These are phyloP conservation scores for Blennius ocellaris DNA, from an alignment of 2,113 vertebrate genomes.

Conservation along the genomic window DNA sequence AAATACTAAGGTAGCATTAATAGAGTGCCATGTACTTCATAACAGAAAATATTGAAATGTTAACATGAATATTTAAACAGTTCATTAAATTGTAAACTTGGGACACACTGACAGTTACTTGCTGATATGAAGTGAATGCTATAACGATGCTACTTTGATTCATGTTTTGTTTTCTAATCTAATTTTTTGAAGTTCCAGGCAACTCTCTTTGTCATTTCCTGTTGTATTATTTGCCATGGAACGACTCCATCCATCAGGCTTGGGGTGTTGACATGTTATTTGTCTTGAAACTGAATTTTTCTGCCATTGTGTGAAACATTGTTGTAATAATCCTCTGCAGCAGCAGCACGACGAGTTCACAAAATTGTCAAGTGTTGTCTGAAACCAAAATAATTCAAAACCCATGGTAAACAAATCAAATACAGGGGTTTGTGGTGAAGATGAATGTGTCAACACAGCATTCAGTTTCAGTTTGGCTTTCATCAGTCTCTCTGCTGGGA, in stretches of 20 bases:
- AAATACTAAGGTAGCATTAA: too few relatives aligned
- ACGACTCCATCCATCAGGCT: background rate
- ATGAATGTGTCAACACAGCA: slow-evolving; percentile 1
- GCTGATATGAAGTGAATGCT: too few relatives aligned
- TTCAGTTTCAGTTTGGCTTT: background rate
- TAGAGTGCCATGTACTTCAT: too few relatives aligned
- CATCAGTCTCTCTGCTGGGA: background rate
- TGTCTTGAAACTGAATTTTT: background rate
- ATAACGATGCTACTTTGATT: too few relatives aligned
- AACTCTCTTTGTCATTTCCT: background rate
- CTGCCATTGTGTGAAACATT: background rate
- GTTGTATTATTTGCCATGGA: background rate
- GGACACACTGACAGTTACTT: too few relatives aligned
- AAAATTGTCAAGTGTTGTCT: background rate
- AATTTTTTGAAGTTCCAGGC: too few relatives aligned
- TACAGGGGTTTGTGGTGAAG: background rate
- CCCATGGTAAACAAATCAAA: slow-evolving; percentile 2
- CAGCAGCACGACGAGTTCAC: background rate
- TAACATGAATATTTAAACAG: too few relatives aligned
- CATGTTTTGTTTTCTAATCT: too few relatives aligned
- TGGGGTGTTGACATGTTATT: background rate
- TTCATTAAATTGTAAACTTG: too few relatives aligned
- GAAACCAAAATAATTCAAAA: background rate
- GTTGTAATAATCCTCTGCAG: background rate
- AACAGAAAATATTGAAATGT: too few relatives aligned